These are phyloP conservation scores for Lithosia quadra DNA, from an alignment of 2,888 invertebrate genomes.

Conservation along the genomic window DNA sequence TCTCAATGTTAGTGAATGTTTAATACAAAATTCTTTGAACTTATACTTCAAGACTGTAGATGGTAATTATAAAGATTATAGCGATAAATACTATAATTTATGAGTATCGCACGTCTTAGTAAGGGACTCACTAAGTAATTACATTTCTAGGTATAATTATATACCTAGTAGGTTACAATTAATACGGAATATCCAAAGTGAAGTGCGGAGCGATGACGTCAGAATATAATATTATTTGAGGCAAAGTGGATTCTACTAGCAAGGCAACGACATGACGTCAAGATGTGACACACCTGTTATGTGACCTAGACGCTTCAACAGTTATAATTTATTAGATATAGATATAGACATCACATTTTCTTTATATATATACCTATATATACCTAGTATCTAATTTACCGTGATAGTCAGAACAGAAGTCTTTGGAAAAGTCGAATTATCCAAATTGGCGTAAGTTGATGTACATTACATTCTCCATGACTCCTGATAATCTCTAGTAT, in stretches of 20 bases:
- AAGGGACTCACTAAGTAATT: conserved; percentile 37
- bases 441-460: too few relatives aligned
- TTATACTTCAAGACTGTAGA: too few relatives aligned
- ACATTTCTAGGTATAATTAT: conserved; percentile 43
- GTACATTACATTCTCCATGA: too few relatives aligned
- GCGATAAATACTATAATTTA: too few relatives aligned
- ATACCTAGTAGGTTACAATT: conserved; percentile 27
- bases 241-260: conserved; percentile 34
- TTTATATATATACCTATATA: too few relatives aligned
- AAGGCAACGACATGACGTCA: conserved; percentile 32
- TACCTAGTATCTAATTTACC: background rate
- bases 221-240: conserved; percentile 36
- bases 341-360: background rate
- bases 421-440: too few relatives aligned
- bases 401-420: background rate
- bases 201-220: conserved; percentile 38
- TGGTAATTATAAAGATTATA: too few relatives aligned
- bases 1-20: too few relatives aligned
- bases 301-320: conserved; percentile 29
- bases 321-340: conserved; percentile 15
- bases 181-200: conserved; percentile 25
- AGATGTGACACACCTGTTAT: conserved; percentile 35
- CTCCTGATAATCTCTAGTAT: too few relatives aligned
- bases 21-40: too few relatives aligned
- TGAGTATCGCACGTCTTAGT: too few relatives aligned